Evolutionary conservation across 2,888 invertebrate species (phyloP), one percentile per base, ranked within the genome.

Genomic region (Dynastes tityus): DNA sequence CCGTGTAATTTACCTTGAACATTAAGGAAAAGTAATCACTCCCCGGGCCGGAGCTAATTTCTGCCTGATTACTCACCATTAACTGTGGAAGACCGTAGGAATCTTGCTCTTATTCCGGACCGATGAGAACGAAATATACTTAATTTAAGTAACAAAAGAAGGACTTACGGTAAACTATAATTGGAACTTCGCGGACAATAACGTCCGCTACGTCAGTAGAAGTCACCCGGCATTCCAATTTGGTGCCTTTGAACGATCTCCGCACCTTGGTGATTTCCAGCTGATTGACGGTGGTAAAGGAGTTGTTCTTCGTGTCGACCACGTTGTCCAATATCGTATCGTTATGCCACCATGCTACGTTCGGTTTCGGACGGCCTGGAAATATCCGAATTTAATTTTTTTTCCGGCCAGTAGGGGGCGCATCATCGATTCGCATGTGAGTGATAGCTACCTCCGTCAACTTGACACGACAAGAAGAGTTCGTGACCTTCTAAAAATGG

Each of bases 401-500:
- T 16, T 22, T 55, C 29, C 65, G 49, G 55, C 29, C 55, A 16
- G 37, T 27, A 22, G 55, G 8, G 22, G 55, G 27, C 16, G 55
- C 53, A 65, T 45, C 32, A 64, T 32, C 58, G 37, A 74, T 58
- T 63, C 74, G 11, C 40, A 22, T 45, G 55, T 58, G 64, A 16
- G 63, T 27, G 53, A 49, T 76, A 65, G 37, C 92, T 90, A 97
- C 97, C 97, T 89, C 96, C 96, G 84, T 92, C 91, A 79, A 96
- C 96, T 89, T 95, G 95, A 89, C 97, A 97, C 80, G 95, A 95
- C 78, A 97, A 91, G 83, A 94, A 93, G 79, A 97, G 91, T 86
- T 95, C 94, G 86, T 95, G 95, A 75, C 96, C 96, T 89, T 97
- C 96, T 84, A 95, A 91, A 87, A 96, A 97, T 13, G 96, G 96